Conservation (phyloP, 2,113 vertebrate genomes). For the Aphyosemion australe region DNA sequence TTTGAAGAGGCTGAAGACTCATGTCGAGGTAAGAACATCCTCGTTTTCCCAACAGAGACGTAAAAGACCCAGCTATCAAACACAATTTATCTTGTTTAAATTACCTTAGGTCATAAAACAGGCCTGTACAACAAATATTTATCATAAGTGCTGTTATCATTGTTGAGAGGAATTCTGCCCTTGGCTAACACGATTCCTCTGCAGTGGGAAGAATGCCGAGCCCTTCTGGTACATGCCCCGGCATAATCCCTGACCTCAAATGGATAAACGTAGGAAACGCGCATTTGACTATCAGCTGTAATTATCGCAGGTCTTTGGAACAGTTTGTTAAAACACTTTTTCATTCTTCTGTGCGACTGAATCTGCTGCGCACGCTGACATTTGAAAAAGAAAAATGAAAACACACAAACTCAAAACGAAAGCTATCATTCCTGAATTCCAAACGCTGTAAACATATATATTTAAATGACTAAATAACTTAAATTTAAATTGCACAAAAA, state of each 20-base stretch:
- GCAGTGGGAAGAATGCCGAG: constrained; percentile 70
- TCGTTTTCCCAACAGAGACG: neutral
- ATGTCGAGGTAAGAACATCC: constrained; percentile 84
- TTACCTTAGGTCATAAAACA: constrained; percentile 43
- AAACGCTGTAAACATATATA: too few relatives aligned
- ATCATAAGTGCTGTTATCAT: constrained; percentile 58
- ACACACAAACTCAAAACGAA: too few relatives aligned
- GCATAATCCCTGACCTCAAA: constrained; percentile 67
- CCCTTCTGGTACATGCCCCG: constrained; percentile 55
- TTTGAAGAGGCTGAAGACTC: constrained; percentile 79
- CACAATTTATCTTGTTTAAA: constrained; percentile 26
- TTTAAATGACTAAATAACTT: too few relatives aligned
- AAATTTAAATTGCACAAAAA: too few relatives aligned
- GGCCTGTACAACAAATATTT: constrained; percentile 34
- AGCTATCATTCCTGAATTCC: too few relatives aligned
- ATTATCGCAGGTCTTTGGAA: neutral
- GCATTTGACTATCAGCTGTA: constrained; percentile 27
- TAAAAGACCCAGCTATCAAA: constrained; percentile 12
- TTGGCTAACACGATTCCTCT: constrained; percentile 47
- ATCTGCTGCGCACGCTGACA: too few relatives aligned
- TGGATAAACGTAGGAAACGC: constrained; percentile 37
- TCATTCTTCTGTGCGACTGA: neutral
- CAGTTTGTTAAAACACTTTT: neutral
- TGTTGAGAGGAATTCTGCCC: constrained; percentile 68
- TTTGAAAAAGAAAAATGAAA: too few relatives aligned